Evolutionary conservation across 2,113 vertebrate genomes (phyloP).

Genomic region (Xiphophorus couchianus): DNA sequence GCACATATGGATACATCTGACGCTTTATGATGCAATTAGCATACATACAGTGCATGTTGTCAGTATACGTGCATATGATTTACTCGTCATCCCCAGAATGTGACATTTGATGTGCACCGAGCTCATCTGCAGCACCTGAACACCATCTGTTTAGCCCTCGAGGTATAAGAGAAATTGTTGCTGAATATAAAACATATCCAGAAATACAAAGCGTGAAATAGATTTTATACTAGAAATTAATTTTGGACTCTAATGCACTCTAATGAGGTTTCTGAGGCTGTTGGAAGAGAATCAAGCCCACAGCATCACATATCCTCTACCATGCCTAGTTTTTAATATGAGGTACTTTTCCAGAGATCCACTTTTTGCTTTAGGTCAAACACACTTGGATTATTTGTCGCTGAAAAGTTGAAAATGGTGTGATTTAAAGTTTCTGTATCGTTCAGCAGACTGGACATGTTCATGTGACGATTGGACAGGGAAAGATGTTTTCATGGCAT

Average conservation of each 20-base stretch:
- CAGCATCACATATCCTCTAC: too few species aligned
- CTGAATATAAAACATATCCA: neutral
- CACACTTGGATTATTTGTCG: too few species aligned
- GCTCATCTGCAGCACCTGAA: neutral
- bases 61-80: constrained; percentile 8
- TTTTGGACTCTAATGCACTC: neutral
- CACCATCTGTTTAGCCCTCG: neutral
- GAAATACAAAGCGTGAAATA: neutral
- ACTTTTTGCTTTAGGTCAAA: too few species aligned
- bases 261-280: too few species aligned
- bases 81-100: neutral
- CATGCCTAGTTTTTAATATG: too few species aligned
- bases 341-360: too few species aligned
- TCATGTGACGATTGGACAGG: neutral
- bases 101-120: neutral
- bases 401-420: too few species aligned
- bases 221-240: neutral
- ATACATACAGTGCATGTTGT: constrained; percentile 17
- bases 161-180: neutral
- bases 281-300: too few species aligned
- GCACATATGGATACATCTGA: constrained; percentile 15
- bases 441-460: neutral
- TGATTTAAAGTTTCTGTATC: neutral
- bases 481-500: too few species aligned
- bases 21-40: constrained; percentile 43